Evolutionary conservation across 2,797 vertebrate species (phyloP), one percentile per base, ranked within the genome.

Genomic region (Enteromius argenteus): DNA sequence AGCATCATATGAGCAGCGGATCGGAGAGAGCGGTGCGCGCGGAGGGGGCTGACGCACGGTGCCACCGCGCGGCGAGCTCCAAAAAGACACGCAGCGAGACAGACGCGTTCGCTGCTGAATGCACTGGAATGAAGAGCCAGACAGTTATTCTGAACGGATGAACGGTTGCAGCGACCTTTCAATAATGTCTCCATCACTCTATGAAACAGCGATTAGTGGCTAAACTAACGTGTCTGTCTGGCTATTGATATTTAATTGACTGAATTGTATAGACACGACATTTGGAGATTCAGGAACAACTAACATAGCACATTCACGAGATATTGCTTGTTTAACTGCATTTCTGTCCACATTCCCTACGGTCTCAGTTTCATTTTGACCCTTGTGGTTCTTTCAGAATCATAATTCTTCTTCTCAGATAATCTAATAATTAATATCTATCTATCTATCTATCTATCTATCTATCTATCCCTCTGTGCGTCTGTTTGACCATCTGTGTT

Each of bases 31-130:
- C 17, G 71, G 46, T 35, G 42, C 27, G 75, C 80, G 39, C 60
- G 46, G 69, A 58, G 86, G 87, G 84, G 89, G 69, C 90, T 91
- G 93, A 93, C 85, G 89, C 87, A 93, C 87, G 94, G 91, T 80
- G 95, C 94, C 95, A 94, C 94, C 94, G 84, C 72, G 94, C 94
- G 95, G 94, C 84, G 51, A 83, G 83, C 77, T 83, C 81, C 46
- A 90, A 88, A 90, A 94, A 56, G 88, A 58, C 94, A 93, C 77
- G 42, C 60, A 32, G 51, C 11, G 27, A 60, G 72, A 76, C 4
- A 53, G 49, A 67, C 60, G 78, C 44, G 69, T 56, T 35, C 46
- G 27, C 66, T 72, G 10, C 56, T 76, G 60, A 49, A 37, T 82
- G 23, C 8, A 21, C 44, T 42, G 72, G 21, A 17, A 68, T 64